Percentiles rank a stretch among this genome's conserved stretches.
Evolutionary conservation across 64 coral and sea anemone genomes (phyloP).

Genomic region (Hydrozoanthus tunicans): DNA sequence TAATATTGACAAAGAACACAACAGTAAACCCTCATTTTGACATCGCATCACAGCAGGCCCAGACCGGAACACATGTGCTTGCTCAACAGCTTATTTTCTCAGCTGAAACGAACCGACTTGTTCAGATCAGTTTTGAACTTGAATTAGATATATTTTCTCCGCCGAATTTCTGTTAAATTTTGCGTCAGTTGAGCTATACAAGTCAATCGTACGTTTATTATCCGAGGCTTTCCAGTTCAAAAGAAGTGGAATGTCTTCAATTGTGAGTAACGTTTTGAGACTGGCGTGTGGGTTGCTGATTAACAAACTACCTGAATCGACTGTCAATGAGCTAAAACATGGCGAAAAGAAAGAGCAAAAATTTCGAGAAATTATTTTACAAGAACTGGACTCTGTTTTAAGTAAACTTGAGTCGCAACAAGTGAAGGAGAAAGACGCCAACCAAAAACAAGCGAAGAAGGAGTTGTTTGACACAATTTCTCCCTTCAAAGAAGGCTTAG

Average conservation of each 20-base stretch:
- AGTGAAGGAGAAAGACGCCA: neutral
- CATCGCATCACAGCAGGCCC: slow-evolving; percentile 17
- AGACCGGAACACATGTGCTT: neutral
- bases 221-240: neutral
- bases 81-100: slow-evolving; percentile 19
- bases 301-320: slow-evolving; percentile 47
- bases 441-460: slow-evolving; percentile 55
- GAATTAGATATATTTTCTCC: neutral
- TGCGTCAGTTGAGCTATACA: neutral
- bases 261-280: slow-evolving; percentile 35
- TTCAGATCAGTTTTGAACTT: neutral
- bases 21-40: slow-evolving; percentile 17
- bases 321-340: slow-evolving; percentile 43
- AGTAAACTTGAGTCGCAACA: slow-evolving; percentile 44
- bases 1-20: slow-evolving; percentile 55
- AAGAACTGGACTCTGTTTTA: slow-evolving; percentile 28
- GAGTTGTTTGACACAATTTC: slow-evolving; percentile 24
- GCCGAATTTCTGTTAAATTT: neutral
- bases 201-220: neutral
- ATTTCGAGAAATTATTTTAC: slow-evolving; percentile 54
- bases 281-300: slow-evolving; percentile 27
- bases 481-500: slow-evolving; percentile 44
- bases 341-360: slow-evolving; percentile 37
- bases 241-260: slow-evolving; percentile 23
- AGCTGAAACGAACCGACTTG: slow-evolving; percentile 18